phyloP scores from a whole-genome alignment of 2,797 vertebrate species.

The Allenopithecus nigroviridis region DNA sequence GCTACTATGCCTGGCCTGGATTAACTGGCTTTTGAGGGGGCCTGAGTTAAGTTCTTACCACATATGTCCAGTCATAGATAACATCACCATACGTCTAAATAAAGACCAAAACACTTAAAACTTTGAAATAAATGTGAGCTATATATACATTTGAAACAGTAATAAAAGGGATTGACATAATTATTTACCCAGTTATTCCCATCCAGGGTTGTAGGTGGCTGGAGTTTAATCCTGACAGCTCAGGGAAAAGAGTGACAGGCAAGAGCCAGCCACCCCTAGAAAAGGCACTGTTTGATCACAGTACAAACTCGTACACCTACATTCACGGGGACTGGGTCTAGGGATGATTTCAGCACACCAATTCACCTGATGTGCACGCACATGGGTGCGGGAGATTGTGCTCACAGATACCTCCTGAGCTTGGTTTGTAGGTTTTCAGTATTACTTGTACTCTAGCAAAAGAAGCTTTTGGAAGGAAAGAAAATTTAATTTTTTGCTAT shows the following conservation, averaged over 20 bases:
- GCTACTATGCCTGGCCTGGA: too few species aligned
- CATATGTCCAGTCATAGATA: not conserved
- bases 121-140: not conserved
- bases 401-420: not conserved
- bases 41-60: not conserved
- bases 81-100: not conserved
- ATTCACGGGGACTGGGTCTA: too few species aligned
- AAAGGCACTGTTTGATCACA: not conserved
- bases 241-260: not conserved
- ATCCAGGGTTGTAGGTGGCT: not conserved
- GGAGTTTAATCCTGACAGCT: not conserved
- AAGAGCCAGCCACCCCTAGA: not conserved
- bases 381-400: too few species aligned
- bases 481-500: not conserved
- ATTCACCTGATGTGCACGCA: not conserved
- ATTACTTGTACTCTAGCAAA: not conserved
- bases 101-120: not conserved
- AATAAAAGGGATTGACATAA: not conserved
- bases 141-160: not conserved
- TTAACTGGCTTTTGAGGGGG: not conserved
- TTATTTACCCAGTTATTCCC: not conserved
- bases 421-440: not conserved
- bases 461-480: not conserved
- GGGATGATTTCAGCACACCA: not conserved
- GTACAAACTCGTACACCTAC: not conserved